phyloP scores from a whole-genome alignment of 2,888 invertebrate genomes.

The Allygus modestus region DNA sequence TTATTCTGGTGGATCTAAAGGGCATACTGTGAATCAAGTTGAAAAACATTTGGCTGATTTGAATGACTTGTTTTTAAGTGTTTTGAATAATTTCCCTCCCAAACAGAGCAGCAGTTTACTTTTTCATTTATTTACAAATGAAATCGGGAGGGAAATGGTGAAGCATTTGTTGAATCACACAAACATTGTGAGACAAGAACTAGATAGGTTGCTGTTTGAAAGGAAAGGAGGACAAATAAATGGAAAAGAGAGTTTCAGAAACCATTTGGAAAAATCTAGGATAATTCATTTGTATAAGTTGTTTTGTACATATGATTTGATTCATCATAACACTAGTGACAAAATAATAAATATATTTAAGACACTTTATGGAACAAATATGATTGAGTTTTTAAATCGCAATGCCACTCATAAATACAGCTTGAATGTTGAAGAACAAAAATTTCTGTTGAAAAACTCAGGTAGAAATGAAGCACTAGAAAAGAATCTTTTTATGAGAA shows the following conservation, averaged over 20 bases:
- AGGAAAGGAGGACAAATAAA: not conserved
- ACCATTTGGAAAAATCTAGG: not conserved
- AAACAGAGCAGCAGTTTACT: conserved; percentile 2
- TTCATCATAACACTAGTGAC: not conserved
- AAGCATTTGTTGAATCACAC: not conserved
- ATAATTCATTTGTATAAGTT: conserved; percentile 1
- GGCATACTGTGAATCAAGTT: not conserved
- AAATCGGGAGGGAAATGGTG: not conserved
- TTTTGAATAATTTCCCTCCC: not conserved
- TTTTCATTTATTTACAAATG: conserved; percentile 11
- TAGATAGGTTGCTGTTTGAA: not conserved
- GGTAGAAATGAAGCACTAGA: not conserved
- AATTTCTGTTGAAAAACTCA: not conserved
- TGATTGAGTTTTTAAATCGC: not conserved
- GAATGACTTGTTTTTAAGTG: not conserved
- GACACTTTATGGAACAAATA: not conserved
- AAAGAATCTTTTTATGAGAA: not conserved
- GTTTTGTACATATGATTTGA: not conserved
- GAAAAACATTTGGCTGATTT: conserved; percentile 11
- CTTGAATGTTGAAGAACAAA: not conserved
- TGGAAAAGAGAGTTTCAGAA: not conserved
- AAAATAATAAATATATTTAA: not conserved
- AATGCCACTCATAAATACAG: not conserved
- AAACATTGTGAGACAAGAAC: not conserved
- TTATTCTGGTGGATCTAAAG: not conserved